Conservation (phyloP, 2,888 invertebrate species). For the Himalopsyche tibetana region DNA sequence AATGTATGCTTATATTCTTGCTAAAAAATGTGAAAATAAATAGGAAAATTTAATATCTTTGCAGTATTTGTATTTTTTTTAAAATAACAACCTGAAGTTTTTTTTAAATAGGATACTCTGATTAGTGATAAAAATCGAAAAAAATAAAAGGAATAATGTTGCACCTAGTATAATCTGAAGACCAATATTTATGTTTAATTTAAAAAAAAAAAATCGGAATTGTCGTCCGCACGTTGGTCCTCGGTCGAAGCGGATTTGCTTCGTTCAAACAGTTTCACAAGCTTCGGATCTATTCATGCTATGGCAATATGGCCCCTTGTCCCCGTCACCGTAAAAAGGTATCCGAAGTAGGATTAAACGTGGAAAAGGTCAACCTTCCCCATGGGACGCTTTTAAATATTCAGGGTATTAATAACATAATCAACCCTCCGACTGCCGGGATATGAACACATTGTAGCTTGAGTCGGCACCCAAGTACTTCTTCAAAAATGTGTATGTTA, state of each 20-base stretch:
- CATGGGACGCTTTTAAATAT: conserved; percentile 54
- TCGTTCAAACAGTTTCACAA: neutral
- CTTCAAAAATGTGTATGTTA: conserved; percentile 22
- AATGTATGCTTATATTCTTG: too few species aligned
- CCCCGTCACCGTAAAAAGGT: neutral
- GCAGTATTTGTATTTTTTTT: too few species aligned
- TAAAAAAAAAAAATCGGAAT: too few species aligned
- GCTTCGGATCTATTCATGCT: neutral
- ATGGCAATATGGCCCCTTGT: neutral
- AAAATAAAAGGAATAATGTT: too few species aligned
- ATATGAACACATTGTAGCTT: conserved; percentile 2
- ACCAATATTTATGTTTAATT: too few species aligned
- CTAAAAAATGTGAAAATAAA: too few species aligned
- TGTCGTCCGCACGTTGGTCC: neutral
- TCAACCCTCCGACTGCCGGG: conserved; percentile 48
- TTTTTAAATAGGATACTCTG: too few species aligned
- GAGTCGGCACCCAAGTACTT: neutral
- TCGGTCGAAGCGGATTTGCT: neutral
- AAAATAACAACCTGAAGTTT: too few species aligned
- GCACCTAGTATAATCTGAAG: too few species aligned
- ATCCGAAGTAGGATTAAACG: conserved; percentile 24
- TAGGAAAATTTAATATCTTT: too few species aligned
- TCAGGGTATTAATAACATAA: conserved; percentile 57
- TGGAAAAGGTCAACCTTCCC: conserved; percentile 48
- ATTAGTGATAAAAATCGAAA: too few species aligned